Evolutionary conservation across 2,113 vertebrate species (phyloP).

Genomic region (Tragelaphus imberbis): DNA sequence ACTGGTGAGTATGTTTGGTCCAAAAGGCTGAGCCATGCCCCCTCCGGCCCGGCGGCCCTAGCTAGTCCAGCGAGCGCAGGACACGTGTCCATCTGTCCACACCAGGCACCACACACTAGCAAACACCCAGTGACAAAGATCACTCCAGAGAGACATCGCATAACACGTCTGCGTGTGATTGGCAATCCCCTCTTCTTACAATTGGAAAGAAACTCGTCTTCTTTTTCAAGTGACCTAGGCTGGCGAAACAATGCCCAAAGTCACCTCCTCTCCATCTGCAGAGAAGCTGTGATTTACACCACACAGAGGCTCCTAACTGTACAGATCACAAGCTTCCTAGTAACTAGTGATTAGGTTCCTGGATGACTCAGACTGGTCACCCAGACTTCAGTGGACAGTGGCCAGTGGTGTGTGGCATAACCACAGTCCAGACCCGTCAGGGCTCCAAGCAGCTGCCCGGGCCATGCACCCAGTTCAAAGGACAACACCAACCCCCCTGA

Average conservation of each 20-base stretch:
- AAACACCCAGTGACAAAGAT: background rate
- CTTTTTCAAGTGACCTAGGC: background rate
- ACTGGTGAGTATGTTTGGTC: background rate
- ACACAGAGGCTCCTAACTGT: background rate
- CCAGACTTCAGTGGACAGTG: background rate
- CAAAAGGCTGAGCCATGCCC: background rate
- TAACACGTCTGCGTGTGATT: background rate
- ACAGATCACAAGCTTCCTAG: background rate
- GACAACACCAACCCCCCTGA: background rate
- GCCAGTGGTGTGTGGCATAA: background rate
- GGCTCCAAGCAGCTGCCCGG: background rate
- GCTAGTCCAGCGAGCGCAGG: background rate
- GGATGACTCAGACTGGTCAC: background rate
- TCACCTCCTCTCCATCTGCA: too few relatives aligned
- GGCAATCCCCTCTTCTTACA: too few relatives aligned
- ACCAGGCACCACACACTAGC: background rate
- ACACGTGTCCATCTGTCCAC: background rate
- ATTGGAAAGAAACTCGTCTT: background rate
- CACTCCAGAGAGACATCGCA: background rate
- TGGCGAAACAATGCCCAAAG: fast-evolving
- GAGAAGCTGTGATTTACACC: background rate
- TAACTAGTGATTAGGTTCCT: background rate
- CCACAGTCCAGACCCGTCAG: fast-evolving
- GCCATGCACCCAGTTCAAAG: background rate
- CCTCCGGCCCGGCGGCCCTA: too few relatives aligned